phyloP scores from a whole-genome alignment of 2,113 vertebrate species.

The Gadus macrocephalus region DNA sequence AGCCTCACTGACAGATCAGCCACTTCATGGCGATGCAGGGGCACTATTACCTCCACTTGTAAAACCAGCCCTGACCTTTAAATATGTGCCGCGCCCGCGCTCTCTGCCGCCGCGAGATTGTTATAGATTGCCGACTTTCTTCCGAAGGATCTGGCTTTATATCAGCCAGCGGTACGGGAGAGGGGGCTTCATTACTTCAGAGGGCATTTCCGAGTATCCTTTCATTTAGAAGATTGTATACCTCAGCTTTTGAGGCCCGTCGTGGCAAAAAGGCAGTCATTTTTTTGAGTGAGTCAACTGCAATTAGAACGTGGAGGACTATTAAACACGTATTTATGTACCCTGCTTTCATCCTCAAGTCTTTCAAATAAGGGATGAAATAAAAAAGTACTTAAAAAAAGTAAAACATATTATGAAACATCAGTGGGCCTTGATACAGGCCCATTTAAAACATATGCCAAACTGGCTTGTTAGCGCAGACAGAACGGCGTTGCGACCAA shows the following conservation, averaged over 20 bases:
- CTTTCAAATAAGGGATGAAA: too few relatives aligned
- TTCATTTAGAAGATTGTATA: constrained; percentile 15
- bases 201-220: constrained; percentile 18
- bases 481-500: too few relatives aligned
- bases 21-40: constrained; percentile 58
- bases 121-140: constrained; percentile 47
- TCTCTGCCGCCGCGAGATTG: constrained; percentile 43
- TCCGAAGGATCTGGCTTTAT: constrained; percentile 24
- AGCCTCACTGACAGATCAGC: constrained; percentile 61
- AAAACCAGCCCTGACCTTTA: constrained; percentile 69
- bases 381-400: too few relatives aligned
- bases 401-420: too few relatives aligned
- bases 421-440: too few relatives aligned
- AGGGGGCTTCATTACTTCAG: constrained; percentile 29
- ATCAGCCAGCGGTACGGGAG: background rate
- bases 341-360: too few relatives aligned
- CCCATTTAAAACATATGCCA: too few relatives aligned
- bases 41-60: constrained; percentile 63
- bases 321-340: too few relatives aligned
- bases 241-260: background rate
- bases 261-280: background rate
- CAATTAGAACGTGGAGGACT: too few relatives aligned
- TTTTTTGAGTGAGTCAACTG: too few relatives aligned
- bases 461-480: too few relatives aligned
- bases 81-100: constrained; percentile 52